Evolutionary conservation across 2,113 vertebrate genomes (phyloP).

Genomic region (Deroptyus accipitrinus): DNA sequence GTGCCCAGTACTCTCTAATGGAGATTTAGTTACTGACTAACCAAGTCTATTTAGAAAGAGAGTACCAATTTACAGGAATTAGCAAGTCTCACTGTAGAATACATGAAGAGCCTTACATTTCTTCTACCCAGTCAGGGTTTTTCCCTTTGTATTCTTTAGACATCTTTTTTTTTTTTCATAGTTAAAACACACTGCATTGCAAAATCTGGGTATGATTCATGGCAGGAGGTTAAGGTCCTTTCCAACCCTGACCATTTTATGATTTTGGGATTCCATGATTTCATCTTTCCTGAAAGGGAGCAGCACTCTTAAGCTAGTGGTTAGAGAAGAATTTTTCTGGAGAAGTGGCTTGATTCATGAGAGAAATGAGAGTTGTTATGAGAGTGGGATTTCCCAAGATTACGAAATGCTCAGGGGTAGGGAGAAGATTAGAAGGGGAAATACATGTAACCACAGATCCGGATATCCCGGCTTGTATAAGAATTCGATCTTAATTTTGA

Average conservation of each 20-base stretch:
- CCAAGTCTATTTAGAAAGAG: neutral
- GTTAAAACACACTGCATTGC: neutral
- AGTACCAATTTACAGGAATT: neutral
- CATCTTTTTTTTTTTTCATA: neutral
- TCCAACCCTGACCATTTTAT: neutral
- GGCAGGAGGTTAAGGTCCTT: neutral
- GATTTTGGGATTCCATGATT: neutral
- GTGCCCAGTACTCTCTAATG: neutral
- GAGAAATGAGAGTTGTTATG: neutral
- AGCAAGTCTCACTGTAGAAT: neutral
- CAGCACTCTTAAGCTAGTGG: rapidly evolving
- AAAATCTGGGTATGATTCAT: neutral
- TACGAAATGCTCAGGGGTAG: rapidly evolving
- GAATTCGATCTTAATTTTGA: neutral
- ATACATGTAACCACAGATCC: neutral
- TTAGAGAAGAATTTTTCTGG: constrained; percentile 2
- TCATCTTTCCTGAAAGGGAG: neutral
- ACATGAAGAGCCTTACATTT: neutral
- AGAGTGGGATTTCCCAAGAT: constrained; percentile 1
- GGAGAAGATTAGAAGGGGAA: neutral
- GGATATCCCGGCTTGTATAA: neutral
- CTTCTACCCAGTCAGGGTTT: neutral
- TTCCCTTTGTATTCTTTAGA: neutral
- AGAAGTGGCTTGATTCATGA: neutral
- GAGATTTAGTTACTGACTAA: neutral